Base-by-base conservation (phyloP, 2,888 invertebrate genomes). In the Geotrupes spiniger region DNA sequence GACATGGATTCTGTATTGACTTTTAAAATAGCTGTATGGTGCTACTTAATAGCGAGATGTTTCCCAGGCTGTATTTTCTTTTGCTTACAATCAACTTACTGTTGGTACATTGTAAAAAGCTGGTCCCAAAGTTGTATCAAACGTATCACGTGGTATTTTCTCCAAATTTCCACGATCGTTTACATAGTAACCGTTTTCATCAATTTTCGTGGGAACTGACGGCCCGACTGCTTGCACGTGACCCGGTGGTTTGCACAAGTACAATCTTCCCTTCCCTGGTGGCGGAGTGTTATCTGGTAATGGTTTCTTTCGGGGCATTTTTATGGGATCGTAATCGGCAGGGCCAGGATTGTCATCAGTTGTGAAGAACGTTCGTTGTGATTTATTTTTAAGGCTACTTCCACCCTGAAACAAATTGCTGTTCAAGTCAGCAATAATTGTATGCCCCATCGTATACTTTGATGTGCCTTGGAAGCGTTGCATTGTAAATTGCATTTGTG, bases 131-230 rank as follows among this genome's bases (percentile, higher is more conserved):
- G 61, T 60, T 14, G 25, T 55, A 50, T 68, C 66, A 42, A 55
- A 42, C 4, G 55, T 44, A 43, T 60, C 54, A 0, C 63, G 55
- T 0, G 65, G 66, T 29, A 62, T 55, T 49, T 66, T 66, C 5
- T 62, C 41, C 4, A 68, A 31, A 15, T 57, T 56, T 6, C 60
- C 65, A 26, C 58, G n/a, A 11, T 47, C 46, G 33, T 62, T 58
- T n/a, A 64, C 12, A 33, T 59, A 55, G 46, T 72, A 76, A 16
- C 70, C 71, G 56, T 70, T 65, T 49, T 61, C 63, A 51, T 69
- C 64, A 2, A 61, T 42, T 38, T 58, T 54, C 1, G 68, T 62
- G 1, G 72, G 71, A 29, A 72, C 60, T 1, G 70, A 68, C 8
- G 70, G 69, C 2, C 60, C 64, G 28, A 46, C 46, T 2, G 55